A percentile compares a stretch with the other conserved stretches of the same genome.
Evolutionary conservation across 2,888 invertebrate genomes (phyloP).

Genomic region (Agriopis marginaria): DNA sequence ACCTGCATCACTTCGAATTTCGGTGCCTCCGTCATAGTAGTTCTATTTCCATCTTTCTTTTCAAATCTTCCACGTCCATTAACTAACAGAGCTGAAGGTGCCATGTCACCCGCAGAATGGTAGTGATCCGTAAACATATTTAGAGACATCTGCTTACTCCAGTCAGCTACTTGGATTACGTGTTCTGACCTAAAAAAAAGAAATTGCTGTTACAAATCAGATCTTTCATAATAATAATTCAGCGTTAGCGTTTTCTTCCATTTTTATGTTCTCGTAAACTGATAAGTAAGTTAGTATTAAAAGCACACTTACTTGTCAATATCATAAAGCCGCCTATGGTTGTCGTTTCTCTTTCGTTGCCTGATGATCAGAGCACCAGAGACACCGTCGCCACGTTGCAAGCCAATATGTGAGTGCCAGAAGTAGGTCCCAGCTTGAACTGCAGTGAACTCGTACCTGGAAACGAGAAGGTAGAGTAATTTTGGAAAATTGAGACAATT

Average conservation of each 20-base stretch:
- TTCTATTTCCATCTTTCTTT: neutral
- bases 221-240: too few relatives aligned
- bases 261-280: too few relatives aligned
- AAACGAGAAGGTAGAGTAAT: neutral
- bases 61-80: slow-evolving; percentile 13
- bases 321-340: neutral
- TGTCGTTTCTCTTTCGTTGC: neutral
- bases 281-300: too few relatives aligned
- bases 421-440: slow-evolving; percentile 9
- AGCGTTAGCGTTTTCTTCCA: too few relatives aligned
- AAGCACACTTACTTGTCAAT: neutral
- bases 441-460: slow-evolving; percentile 1
- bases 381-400: slow-evolving; percentile 7
- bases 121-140: slow-evolving; percentile 7
- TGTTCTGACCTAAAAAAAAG: neutral
- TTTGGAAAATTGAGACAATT: too few relatives aligned
- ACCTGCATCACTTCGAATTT: neutral
- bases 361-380: slow-evolving; percentile 8
- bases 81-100: neutral
- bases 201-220: too few relatives aligned
- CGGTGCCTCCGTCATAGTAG: neutral
- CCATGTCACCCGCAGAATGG: neutral
- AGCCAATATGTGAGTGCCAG: slow-evolving; percentile 9
- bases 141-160: neutral
- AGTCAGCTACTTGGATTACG: slow-evolving; percentile 1